Percentiles rank a stretch among this genome's conserved stretches.
Conservation (phyloP, 2,888 invertebrate genomes). For the Andrena hattorfiana region DNA sequence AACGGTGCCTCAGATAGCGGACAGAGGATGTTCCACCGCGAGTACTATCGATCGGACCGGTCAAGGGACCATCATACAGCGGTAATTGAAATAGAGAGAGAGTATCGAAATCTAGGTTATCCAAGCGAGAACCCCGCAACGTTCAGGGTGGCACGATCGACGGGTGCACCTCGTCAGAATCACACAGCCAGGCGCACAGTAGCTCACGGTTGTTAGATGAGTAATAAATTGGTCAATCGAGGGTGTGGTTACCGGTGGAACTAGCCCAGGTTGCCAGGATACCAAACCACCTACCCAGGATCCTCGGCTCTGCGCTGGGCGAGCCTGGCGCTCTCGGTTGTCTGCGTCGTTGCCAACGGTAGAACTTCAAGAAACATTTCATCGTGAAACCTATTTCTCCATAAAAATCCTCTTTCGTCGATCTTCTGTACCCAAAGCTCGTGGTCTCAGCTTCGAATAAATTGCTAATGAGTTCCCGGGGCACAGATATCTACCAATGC, state of each 20-base stretch:
- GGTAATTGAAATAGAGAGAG: constrained; percentile 35
- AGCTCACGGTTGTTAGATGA: constrained; percentile 77
- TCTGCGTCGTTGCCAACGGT: constrained; percentile 38
- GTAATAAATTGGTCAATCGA: constrained; percentile 82
- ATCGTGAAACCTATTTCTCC: no score
- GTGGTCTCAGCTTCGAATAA: no score
- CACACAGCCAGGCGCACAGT: constrained; percentile 36
- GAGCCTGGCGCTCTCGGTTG: constrained; percentile 36
- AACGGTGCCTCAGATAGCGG: background rate
- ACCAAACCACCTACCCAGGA: constrained; percentile 80
- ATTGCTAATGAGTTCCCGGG: no score
- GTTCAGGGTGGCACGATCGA: constrained; percentile 52
- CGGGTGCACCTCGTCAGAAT: constrained; percentile 36
- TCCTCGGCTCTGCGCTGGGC: constrained; percentile 63
- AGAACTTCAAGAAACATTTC: no score
- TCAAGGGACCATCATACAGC: constrained; percentile 24
- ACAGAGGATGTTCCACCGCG: background rate
- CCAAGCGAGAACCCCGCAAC: constrained; percentile 34
- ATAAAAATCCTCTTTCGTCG: no score
- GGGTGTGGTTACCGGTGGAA: constrained; percentile 83
- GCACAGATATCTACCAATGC: no score
- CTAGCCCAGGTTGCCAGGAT: constrained; percentile 81
- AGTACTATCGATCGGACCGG: constrained; percentile 37
- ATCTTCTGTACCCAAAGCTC: no score
- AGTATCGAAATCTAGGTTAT: constrained; percentile 58